Conservation (phyloP, 2,113 vertebrate species). For the Ellobius talpinus region DNA sequence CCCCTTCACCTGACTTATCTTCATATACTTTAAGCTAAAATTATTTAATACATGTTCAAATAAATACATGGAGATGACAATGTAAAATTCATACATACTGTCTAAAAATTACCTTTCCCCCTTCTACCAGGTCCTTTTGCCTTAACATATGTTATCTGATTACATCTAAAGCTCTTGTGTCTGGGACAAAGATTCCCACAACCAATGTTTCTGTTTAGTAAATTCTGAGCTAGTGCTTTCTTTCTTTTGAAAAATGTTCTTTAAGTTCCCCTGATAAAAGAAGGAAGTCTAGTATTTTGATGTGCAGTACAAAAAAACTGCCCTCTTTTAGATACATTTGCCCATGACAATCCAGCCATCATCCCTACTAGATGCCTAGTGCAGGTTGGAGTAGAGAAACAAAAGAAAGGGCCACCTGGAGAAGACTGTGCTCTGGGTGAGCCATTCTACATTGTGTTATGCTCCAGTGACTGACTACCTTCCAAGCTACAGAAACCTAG, state of each 20-base stretch:
- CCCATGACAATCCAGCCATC: not conserved
- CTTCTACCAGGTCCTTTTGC: not conserved
- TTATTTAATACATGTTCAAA: constrained; percentile 22
- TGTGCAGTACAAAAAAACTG: not conserved
- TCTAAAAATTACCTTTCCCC: constrained; percentile 24
- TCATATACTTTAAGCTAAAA: constrained; percentile 26
- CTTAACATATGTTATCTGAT: constrained; percentile 32
- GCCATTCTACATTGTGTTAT: not conserved
- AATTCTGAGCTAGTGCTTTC: constrained; percentile 9
- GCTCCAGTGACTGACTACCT: not conserved
- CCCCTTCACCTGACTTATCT: constrained; percentile 25
- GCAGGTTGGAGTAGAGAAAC: not conserved
- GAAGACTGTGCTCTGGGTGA: not conserved
- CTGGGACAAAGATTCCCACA: not conserved
- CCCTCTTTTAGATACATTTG: not conserved
- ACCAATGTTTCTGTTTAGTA: constrained; percentile 19
- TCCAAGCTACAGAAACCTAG: not conserved
- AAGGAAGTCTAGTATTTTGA: constrained; percentile 34
- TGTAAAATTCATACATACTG: not conserved
- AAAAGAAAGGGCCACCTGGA: not conserved
- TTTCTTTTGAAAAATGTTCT: not conserved
- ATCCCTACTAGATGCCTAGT: not conserved
- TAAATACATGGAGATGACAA: not conserved
- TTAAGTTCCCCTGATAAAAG: not conserved
- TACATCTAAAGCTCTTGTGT: not conserved